These are phyloP conservation scores for Silurus aristotelis DNA, from an alignment of 2,797 vertebrate species.

Conservation along the genomic window DNA sequence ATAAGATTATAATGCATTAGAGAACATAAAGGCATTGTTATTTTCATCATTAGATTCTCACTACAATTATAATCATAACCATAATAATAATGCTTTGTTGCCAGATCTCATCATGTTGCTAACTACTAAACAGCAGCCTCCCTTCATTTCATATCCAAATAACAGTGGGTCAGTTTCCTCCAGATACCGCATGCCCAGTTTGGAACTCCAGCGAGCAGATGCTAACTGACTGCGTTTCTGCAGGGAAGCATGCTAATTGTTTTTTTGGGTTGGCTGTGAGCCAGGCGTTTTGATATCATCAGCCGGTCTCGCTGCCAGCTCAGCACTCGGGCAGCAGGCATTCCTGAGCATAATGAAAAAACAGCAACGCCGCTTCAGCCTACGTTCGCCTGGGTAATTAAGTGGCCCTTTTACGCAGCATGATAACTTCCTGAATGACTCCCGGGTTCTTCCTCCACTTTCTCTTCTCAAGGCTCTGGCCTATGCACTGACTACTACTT, in stretches of 20 bases:
- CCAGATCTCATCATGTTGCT: constrained; percentile 29
- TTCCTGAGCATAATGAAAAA: constrained; percentile 66
- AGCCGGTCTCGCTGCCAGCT: constrained; percentile 64
- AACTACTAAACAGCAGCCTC: constrained; percentile 29
- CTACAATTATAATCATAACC: constrained; percentile 3
- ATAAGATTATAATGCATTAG: too few relatives aligned
- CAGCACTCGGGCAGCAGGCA: constrained; percentile 61
- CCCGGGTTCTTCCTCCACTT: constrained; percentile 60
- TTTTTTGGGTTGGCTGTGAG: constrained; percentile 57
- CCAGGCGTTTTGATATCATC: constrained; percentile 65
- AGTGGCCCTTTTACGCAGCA: constrained; percentile 62
- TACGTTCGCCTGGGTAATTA: constrained; percentile 65
- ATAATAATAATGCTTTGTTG: constrained; percentile 24
- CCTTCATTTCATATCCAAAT: constrained; percentile 38
- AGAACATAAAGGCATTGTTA: not conserved
- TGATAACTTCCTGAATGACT: constrained; percentile 73
- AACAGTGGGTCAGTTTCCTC: constrained; percentile 43
- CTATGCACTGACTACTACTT: constrained; percentile 6
- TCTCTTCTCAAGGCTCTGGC: constrained; percentile 36
- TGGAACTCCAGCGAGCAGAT: constrained; percentile 47
- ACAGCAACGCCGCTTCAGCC: constrained; percentile 49
- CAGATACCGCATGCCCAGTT: constrained; percentile 40
- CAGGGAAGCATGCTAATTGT: constrained; percentile 59
- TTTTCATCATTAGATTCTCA: constrained; percentile 12
- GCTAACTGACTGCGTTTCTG: constrained; percentile 47